Evolutionary conservation across 2,888 invertebrate species (phyloP).

Genomic region (Corbicula japonica): DNA sequence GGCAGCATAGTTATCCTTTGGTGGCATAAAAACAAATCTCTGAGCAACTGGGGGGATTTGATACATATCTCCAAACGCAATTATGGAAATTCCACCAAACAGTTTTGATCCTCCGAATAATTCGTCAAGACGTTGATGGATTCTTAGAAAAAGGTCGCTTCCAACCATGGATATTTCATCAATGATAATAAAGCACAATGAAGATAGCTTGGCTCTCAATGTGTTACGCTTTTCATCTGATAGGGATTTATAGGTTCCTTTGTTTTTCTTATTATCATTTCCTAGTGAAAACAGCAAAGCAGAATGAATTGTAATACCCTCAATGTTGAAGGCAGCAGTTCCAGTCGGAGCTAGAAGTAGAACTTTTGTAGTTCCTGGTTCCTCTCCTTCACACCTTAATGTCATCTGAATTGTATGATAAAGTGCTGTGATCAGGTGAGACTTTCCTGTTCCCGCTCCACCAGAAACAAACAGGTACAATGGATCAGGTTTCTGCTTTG

Average conservation of each 20-base stretch:
- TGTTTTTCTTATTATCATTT: slow-evolving; percentile 2
- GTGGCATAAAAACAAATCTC: slow-evolving; percentile 8
- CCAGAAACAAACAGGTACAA: slow-evolving; percentile 36
- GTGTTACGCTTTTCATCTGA: slow-evolving; percentile 23
- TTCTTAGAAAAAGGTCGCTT: slow-evolving; percentile 13
- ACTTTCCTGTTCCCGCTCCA: slow-evolving; percentile 48
- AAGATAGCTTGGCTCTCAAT: slow-evolving; percentile 12
- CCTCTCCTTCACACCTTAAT: slow-evolving; percentile 28
- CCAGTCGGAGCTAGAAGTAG: slow-evolving; percentile 44
- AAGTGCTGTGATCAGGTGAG: slow-evolving; percentile 39
- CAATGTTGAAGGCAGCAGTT: slow-evolving; percentile 47
- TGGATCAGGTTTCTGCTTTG: slow-evolving; percentile 8
- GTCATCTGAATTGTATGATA: slow-evolving; percentile 30
- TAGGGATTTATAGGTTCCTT: slow-evolving; percentile 19
- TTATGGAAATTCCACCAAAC: slow-evolving; percentile 30
- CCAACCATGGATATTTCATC: slow-evolving; percentile 55
- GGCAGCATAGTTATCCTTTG: background rate
- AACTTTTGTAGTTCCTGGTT: slow-evolving; percentile 21
- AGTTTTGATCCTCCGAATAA: background rate
- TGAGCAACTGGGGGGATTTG: slow-evolving; percentile 31
- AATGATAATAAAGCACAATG: slow-evolving; percentile 27
- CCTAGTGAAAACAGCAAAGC: too few species aligned
- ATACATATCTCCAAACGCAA: slow-evolving; percentile 39
- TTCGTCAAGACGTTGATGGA: slow-evolving; percentile 19
- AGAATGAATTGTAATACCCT: slow-evolving; percentile 34